These are phyloP conservation scores for Pseudococcus viburni DNA, from an alignment of 2,888 invertebrate species.

Conservation along the genomic window DNA sequence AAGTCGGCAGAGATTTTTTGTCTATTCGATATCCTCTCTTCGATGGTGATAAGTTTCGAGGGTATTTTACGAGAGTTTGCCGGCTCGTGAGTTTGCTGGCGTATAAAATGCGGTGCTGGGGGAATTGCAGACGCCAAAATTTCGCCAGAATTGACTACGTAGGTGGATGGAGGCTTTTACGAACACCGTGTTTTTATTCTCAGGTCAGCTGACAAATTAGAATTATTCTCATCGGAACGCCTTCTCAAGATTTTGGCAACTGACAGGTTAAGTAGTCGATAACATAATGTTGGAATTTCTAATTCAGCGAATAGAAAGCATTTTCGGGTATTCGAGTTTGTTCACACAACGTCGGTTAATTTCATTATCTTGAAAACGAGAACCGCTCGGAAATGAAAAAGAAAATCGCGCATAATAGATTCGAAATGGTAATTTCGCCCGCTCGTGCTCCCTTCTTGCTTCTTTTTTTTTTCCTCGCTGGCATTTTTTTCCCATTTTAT, in stretches of 20 bases:
- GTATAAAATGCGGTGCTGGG: not conserved
- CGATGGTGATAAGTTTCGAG: too few species aligned
- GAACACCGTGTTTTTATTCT: constrained; percentile 1
- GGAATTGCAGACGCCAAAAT: not conserved
- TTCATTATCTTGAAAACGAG: constrained; percentile 38
- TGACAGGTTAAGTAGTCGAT: constrained; percentile 44
- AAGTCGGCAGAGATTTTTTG: not conserved
- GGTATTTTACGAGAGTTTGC: too few species aligned
- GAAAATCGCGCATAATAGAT: not conserved
- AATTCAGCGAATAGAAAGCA: constrained; percentile 19
- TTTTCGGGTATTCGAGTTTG: constrained; percentile 32
- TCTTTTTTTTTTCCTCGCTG: not conserved
- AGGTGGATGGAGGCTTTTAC: not conserved
- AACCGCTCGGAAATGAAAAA: constrained; percentile 1
- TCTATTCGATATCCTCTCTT: too few species aligned
- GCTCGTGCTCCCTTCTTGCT: not conserved
- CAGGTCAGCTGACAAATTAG: constrained; percentile 15
- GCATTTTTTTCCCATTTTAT: not conserved
- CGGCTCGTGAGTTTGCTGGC: too few species aligned
- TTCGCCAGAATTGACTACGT: not conserved
- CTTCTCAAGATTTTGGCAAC: constrained; percentile 25
- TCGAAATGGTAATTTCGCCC: constrained; percentile 23
- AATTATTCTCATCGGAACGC: constrained; percentile 37
- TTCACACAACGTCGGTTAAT: constrained; percentile 35
- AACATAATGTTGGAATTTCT: not conserved